Conservation (phyloP, 2,888 invertebrate genomes). For the Copidosoma aretas region DNA sequence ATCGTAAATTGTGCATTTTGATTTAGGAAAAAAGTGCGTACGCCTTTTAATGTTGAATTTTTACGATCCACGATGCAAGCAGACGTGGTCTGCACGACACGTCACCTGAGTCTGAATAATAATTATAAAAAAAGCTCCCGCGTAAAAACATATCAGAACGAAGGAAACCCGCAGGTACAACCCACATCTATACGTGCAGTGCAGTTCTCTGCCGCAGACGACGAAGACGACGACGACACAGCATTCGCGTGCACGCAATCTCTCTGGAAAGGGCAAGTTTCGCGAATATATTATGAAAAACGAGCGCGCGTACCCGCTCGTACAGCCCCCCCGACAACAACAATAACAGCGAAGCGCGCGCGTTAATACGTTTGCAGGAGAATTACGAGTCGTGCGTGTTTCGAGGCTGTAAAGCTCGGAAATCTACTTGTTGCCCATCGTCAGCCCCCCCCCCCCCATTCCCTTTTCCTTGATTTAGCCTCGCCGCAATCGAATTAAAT, state of each 20-base stretch:
- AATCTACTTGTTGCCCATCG: constrained; percentile 61
- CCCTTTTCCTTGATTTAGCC: constrained; percentile 55
- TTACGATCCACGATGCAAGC: too few species aligned
- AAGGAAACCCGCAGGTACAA: too few species aligned
- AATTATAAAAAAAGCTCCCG: too few species aligned
- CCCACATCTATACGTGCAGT: not conserved
- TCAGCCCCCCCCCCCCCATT: constrained; percentile 40
- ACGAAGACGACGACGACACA: too few species aligned
- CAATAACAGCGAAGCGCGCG: constrained; percentile 7
- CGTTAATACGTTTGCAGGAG: constrained; percentile 25
- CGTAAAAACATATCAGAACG: too few species aligned
- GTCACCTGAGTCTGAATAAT: too few species aligned
- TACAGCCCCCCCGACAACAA: constrained; percentile 1
- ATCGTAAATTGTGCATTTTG: too few species aligned
- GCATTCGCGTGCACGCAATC: not conserved
- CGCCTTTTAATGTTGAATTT: too few species aligned
- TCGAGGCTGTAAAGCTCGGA: constrained; percentile 57
- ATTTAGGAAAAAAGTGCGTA: too few species aligned
- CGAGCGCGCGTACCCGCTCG: not conserved
- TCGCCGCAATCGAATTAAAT: constrained; percentile 57
- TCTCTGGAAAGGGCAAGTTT: not conserved
- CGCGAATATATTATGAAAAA: constrained; percentile 5
- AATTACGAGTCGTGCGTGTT: constrained; percentile 59
- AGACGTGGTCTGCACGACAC: too few species aligned
- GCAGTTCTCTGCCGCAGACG: not conserved